Base-by-base conservation (phyloP, 2,888 invertebrate species). In the Labia minor region DNA sequence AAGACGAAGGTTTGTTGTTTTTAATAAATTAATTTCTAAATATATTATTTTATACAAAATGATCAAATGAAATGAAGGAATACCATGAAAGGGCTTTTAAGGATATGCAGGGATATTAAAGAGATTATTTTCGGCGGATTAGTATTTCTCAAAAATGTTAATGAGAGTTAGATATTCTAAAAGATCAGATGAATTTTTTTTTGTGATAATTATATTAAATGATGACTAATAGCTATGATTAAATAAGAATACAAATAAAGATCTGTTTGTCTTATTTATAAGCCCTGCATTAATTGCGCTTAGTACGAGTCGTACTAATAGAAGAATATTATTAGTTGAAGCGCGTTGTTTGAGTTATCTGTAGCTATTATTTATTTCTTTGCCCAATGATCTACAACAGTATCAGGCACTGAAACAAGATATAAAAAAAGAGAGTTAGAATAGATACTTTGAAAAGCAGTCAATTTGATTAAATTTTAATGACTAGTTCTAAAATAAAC, bases 381-480 rank as follows among this genome's bases (percentile, higher is more conserved):
- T 49, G 49, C 49, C 69, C 69, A 69, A 67, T 69, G 66, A 66
- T 69, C 69, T 61, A 68, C 67, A 65, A 69, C 69, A 37, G 62
- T 37, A 61, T 69, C 69, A 49, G 67, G 66, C 66, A 69, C 69
- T 69, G 68, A 21, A 69, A 69, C 67, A 69, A 37, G 68, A 68
- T 63, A 63, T 19, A 67, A 66, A 49, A 49, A 49, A 49, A 49
- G 49, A 49, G n/a, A 11, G 49, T 49, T 49, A 49, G 49, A 49
- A 49, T 49, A n/a, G 3, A 49, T 49, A 14, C 49, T 4, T n/a
- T 2, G 16, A 49, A 49, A 49, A 49, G 16, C 16, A 49, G 49
- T 16, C 6, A 49, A 14, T 16, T 49, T 4, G 3, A 49, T 14
- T 49, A 49, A 49, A 26, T 26, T 26, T 26, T 26, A 26, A 49